Conservation (phyloP, 64 coral and sea anemone genomes). For the Astreopora myriophthalma region DNA sequence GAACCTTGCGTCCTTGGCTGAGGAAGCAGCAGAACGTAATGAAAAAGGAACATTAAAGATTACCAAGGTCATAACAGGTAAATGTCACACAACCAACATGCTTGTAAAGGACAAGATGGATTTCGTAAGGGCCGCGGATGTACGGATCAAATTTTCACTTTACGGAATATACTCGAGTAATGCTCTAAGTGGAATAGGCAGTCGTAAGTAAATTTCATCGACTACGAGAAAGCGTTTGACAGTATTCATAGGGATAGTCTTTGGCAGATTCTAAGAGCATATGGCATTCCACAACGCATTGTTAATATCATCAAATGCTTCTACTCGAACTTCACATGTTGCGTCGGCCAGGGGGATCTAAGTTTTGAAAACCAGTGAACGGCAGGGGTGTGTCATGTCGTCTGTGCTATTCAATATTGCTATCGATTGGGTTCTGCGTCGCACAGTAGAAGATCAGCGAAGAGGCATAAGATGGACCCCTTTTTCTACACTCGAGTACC, state of each 20-base stretch:
- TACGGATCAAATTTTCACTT: background rate
- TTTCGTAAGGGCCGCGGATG: background rate
- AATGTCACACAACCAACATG: background rate
- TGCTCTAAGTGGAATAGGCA: background rate
- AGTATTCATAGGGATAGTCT: slow-evolving; percentile 18
- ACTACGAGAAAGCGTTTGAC: slow-evolving; percentile 5
- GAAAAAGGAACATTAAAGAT: background rate
- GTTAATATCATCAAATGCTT: background rate
- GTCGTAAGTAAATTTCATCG: background rate
- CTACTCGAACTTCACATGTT: background rate
- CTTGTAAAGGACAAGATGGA: background rate
- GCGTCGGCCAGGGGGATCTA: background rate
- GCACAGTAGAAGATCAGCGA: background rate
- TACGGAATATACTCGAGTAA: background rate
- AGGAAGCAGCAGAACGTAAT: background rate
- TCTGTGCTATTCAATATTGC: slow-evolving; percentile 9
- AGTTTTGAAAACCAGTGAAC: background rate
- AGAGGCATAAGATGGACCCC: background rate
- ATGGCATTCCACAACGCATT: background rate
- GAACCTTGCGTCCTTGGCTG: background rate
- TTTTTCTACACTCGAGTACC: too few relatives aligned
- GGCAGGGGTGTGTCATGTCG: slow-evolving; percentile 33
- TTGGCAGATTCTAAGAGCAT: background rate
- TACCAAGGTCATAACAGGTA: background rate
- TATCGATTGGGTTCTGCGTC: slow-evolving; percentile 3